These are phyloP conservation scores for Cerastis leucographa DNA, from an alignment of 2,888 invertebrate species.

Conservation along the genomic window DNA sequence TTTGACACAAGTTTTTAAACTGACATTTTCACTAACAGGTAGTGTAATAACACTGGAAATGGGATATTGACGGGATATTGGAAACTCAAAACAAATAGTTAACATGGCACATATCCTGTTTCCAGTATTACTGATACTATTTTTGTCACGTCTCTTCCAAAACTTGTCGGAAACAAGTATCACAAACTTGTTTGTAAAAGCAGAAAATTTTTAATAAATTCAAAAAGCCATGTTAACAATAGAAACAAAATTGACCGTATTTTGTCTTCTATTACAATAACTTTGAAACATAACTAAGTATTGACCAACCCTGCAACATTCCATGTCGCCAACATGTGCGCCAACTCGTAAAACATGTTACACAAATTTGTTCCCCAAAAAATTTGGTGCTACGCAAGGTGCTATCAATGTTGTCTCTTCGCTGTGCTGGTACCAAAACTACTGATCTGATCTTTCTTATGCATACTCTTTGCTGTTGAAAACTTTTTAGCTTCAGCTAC, in stretches of 20 bases:
- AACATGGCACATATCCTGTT: too few relatives aligned
- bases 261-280: neutral
- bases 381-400: neutral
- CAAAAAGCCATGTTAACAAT: neutral
- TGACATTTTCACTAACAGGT: too few relatives aligned
- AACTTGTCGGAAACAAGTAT: neutral
- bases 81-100: too few relatives aligned
- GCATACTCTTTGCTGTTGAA: slow-evolving; percentile 61
- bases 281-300: neutral
- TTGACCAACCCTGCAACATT: neutral
- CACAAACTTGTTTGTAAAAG: neutral
- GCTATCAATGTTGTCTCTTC: slow-evolving; percentile 1
- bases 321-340: neutral
- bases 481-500: slow-evolving; percentile 73
- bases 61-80: too few relatives aligned
- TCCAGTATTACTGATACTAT: too few relatives aligned
- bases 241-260: neutral
- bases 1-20: too few relatives aligned
- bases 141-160: neutral
- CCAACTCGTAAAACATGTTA: neutral
- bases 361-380: neutral
- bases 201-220: neutral
- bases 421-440: slow-evolving; percentile 1
- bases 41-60: too few relatives aligned
- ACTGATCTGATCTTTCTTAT: slow-evolving; percentile 22